Conservation (phyloP, 2,888 invertebrate species). For the Cryptocheilus praepositus region DNA sequence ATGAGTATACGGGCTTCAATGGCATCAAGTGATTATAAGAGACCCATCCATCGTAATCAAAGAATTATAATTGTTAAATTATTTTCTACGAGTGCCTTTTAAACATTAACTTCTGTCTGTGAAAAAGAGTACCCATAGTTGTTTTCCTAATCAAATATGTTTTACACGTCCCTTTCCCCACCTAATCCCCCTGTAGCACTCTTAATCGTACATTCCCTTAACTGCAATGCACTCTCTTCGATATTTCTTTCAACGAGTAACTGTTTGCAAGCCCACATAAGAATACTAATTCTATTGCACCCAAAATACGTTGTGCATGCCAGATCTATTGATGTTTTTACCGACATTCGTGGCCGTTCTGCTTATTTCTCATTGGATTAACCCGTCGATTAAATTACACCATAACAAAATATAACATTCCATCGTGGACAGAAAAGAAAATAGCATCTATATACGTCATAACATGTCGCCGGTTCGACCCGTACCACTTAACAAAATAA, state of each 20-base stretch:
- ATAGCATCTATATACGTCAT: neutral
- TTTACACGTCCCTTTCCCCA: neutral
- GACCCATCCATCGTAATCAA: constrained; percentile 53
- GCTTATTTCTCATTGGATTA: constrained; percentile 16
- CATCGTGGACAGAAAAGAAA: neutral
- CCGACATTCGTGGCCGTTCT: constrained; percentile 1
- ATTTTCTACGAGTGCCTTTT: constrained; percentile 74
- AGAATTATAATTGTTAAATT: constrained; percentile 62
- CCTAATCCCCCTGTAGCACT: constrained; percentile 17
- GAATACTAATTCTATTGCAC: constrained; percentile 12
- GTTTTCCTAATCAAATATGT: constrained; percentile 47
- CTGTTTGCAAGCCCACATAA: neutral
- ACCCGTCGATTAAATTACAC: too few species aligned
- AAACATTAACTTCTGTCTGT: constrained; percentile 64
- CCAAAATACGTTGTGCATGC: constrained; percentile 18
- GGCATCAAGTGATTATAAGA: constrained; percentile 58
- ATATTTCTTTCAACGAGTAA: constrained; percentile 9
- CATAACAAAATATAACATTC: neutral
- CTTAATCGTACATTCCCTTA: constrained; percentile 28
- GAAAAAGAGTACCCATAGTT: constrained; percentile 54
- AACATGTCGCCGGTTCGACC: neutral
- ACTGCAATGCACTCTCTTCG: constrained; percentile 25
- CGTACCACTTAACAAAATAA: neutral
- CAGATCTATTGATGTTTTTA: constrained; percentile 33
- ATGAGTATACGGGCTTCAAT: constrained; percentile 56